These are phyloP conservation scores for Metacarcinus magister DNA, from an alignment of 2,888 invertebrate genomes.

Conservation along the genomic window DNA sequence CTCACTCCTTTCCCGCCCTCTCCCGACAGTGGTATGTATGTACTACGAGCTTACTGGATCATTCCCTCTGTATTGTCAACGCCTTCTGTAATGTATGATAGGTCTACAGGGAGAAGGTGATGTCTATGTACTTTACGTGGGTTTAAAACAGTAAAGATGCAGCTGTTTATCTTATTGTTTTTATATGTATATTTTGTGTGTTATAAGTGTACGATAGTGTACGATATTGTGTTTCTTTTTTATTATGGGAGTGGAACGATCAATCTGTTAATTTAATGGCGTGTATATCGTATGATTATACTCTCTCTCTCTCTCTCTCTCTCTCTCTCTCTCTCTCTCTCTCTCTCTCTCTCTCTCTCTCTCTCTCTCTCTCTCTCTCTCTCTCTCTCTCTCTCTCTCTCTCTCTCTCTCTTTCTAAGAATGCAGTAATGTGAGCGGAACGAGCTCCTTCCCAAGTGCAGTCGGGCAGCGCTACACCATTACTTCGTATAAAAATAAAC, in stretches of 20 bases:
- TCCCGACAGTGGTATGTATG: too few species aligned
- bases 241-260: background rate
- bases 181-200: too few species aligned
- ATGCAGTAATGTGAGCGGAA: background rate
- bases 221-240: background rate
- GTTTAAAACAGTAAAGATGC: too few species aligned
- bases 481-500: slow-evolving; percentile 3
- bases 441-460: background rate
- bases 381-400: slow-evolving; percentile 36
- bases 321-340: slow-evolving; percentile 48
- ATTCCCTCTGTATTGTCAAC: too few species aligned
- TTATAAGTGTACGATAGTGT: too few species aligned
- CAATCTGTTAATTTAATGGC: background rate
- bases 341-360: slow-evolving; percentile 23
- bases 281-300: background rate
- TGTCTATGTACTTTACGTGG: too few species aligned
- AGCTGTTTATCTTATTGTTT: too few species aligned
- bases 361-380: slow-evolving; percentile 27
- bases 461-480: slow-evolving; percentile 20
- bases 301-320: slow-evolving; percentile 48
- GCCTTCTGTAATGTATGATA: too few species aligned
- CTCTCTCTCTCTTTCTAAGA: background rate
- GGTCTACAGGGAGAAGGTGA: too few species aligned
- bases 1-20: too few species aligned
- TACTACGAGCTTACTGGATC: too few species aligned